Evolutionary conservation across 2,113 vertebrate genomes (phyloP), one percentile per base, ranked within the genome.

Genomic region (Emydocephalus ijimae): DNA sequence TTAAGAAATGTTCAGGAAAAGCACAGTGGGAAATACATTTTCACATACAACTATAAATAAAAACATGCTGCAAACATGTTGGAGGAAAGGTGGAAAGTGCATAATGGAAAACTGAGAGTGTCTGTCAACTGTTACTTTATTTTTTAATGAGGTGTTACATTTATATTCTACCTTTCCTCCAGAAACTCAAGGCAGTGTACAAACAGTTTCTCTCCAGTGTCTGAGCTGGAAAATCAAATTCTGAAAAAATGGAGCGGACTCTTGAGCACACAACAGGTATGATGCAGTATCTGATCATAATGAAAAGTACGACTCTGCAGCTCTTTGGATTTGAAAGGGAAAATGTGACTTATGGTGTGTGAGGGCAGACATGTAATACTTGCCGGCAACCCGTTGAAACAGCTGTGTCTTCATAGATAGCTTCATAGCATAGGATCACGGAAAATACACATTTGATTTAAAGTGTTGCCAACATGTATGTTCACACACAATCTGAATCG

Each of bases 21-120:
- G 21, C 34, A 94, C 54, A 86, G 85, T 29, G 24, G 43, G 18
- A 94, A 96, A 95, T 89, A 74, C 89, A 92, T 69, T n/a, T 94
- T 93, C 34, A 90, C 91, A 94, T 87, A 11, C 89, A 94, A 50
- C 4, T 39, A 55, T 93, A 52, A 94, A 2, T 81, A 29, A 26
- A 43, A 61, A 90, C 57, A 21, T 61, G 4, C 50, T 91, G 50
- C 90, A 89, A 85, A 6, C 56, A 52, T 39, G 39, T 39, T 39
- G 39, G 39, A 39, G 39, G 39, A 91, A 18, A 69, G 91, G 5
- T 0, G 0, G 92, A 39, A 11, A 89, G 89, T 69, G 23, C 10
- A 34, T 81, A 85, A 85, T 56, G 90, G 56, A 96, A 87, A 69
- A 21, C 88, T 91, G 91, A 85, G 26, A 89, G 92, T 52, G 48